These are phyloP conservation scores for Drosophila pandora DNA, from an alignment of 1,140 invertebrate genomes.

Conservation along the genomic window DNA sequence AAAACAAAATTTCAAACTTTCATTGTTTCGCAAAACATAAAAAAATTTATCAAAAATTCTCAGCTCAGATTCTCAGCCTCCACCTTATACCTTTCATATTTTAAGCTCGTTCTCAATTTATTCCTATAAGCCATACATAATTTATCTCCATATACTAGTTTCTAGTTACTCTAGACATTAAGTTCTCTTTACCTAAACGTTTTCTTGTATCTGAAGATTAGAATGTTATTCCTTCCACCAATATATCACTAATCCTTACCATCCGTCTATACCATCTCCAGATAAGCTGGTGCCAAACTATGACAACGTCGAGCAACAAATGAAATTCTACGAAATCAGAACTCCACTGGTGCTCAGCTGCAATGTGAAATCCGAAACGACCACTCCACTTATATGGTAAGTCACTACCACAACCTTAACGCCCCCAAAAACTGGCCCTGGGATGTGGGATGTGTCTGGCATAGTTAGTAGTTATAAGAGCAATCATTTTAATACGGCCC, in stretches of 20 bases:
- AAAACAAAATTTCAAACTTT: conserved; percentile 21
- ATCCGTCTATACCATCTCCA: conserved; percentile 59
- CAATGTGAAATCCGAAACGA: conserved; percentile 59
- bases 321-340: conserved; percentile 83
- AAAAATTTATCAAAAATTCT: conserved; percentile 4
- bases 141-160: conserved; percentile 43
- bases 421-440: background rate
- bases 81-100: conserved; percentile 47
- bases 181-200: conserved; percentile 67
- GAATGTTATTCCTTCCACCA: conserved; percentile 12
- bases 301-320: conserved; percentile 75
- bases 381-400: conserved; percentile 70
- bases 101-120: conserved; percentile 69
- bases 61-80: conserved; percentile 1
- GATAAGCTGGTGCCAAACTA: conserved; percentile 83
- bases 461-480: conserved; percentile 78
- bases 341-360: conserved; percentile 81
- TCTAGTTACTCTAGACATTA: conserved; percentile 61
- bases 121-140: conserved; percentile 64
- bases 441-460: conserved; percentile 27
- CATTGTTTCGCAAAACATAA: conserved; percentile 21
- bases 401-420: conserved; percentile 12
- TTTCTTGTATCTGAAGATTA: conserved; percentile 48
- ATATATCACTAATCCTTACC: conserved; percentile 30
- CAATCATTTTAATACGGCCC: conserved; percentile 79